Conservation (phyloP, 2,888 invertebrate genomes). For the Pantelozetes paolii region DNA sequence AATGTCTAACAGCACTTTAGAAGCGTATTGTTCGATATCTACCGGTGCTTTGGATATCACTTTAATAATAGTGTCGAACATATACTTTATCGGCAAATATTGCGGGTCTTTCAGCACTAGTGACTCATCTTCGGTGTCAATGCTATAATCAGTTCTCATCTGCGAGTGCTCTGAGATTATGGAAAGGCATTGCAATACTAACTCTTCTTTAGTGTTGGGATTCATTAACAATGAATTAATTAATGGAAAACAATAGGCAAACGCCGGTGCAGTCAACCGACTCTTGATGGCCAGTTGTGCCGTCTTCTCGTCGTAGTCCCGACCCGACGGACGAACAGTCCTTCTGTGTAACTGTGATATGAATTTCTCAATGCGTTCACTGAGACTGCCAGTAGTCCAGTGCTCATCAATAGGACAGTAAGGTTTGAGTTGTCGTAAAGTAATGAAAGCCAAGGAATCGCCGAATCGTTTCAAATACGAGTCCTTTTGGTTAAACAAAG, state of each 20-base stretch:
- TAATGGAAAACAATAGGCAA: conserved; percentile 76
- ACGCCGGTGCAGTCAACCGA: conserved; percentile 66
- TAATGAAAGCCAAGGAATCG: conserved; percentile 65
- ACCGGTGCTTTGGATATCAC: conserved; percentile 59
- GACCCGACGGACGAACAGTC: conserved; percentile 51
- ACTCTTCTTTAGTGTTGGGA: conserved; percentile 46
- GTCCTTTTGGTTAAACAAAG: not conserved
- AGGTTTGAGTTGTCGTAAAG: conserved; percentile 70
- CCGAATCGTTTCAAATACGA: conserved; percentile 50
- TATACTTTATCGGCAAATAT: conserved; percentile 72
- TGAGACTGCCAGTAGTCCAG: conserved; percentile 70
- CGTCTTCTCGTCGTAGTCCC: conserved; percentile 45
- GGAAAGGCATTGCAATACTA: conserved; percentile 51
- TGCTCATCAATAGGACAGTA: conserved; percentile 70
- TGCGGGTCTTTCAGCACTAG: conserved; percentile 63
- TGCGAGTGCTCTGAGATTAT: conserved; percentile 63
- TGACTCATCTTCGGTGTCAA: conserved; percentile 49
- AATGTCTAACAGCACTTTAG: conserved; percentile 73
- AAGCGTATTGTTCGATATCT: conserved; percentile 63
- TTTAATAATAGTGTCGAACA: conserved; percentile 73
- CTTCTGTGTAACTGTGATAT: conserved; percentile 60
- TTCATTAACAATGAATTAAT: conserved; percentile 55
- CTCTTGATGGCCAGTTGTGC: conserved; percentile 40
- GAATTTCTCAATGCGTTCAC: conserved; percentile 62
- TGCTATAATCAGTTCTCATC: conserved; percentile 59